phyloP scores from a whole-genome alignment of 1,140 invertebrate species.

The Frieseomelitta varia region DNA sequence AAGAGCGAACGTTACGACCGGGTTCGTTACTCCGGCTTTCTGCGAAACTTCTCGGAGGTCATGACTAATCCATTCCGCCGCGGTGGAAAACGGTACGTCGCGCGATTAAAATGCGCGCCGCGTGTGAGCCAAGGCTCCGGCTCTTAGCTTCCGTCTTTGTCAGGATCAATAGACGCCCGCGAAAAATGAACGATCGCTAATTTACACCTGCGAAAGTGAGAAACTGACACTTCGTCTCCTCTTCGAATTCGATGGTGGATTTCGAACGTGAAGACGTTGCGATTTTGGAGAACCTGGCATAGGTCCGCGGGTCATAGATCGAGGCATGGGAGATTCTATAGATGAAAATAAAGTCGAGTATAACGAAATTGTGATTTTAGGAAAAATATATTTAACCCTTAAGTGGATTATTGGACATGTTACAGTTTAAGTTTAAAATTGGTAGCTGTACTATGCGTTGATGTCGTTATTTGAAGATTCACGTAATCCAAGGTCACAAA shows the following conservation, averaged over 20 bases:
- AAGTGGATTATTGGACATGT: too few relatives aligned
- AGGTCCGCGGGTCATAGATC: too few relatives aligned
- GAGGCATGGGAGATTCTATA: neutral
- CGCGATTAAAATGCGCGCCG: conserved; percentile 50
- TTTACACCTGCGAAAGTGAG: neutral
- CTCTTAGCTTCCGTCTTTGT: conserved; percentile 51
- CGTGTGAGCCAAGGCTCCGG: conserved; percentile 28
- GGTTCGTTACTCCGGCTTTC: conserved; percentile 61
- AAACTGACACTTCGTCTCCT: neutral
- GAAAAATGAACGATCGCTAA: conserved; percentile 25
- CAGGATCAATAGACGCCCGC: conserved; percentile 50
- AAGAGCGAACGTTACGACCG: conserved; percentile 4
- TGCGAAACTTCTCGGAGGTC: conserved; percentile 61
- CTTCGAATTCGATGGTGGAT: neutral
- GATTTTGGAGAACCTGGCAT: neutral
- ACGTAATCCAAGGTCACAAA: too few relatives aligned
- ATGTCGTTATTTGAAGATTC: too few relatives aligned
- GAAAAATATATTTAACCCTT: neutral
- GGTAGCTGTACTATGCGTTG: too few relatives aligned
- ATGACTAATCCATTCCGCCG: conserved; percentile 58
- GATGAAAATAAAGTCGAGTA: neutral
- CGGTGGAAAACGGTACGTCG: conserved; percentile 46
- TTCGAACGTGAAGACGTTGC: neutral
- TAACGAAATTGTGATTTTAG: neutral
- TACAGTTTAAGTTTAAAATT: too few relatives aligned